Conservation (phyloP, 2,888 invertebrate species). For the Ormia ochracea region DNA sequence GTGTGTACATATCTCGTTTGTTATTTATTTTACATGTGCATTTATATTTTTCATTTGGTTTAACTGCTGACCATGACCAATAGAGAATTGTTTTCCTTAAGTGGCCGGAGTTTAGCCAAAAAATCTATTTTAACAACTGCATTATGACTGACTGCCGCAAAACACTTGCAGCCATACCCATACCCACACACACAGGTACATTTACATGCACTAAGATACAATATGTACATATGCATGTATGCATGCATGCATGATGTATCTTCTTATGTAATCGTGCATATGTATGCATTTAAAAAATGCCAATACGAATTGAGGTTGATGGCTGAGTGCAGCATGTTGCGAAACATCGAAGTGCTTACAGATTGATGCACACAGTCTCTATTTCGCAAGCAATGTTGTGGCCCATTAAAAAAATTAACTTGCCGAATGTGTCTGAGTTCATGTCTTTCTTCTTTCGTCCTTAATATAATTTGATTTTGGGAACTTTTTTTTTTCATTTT, state of each 20-base stretch:
- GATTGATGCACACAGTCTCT: background rate
- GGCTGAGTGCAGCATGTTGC: conserved; percentile 42
- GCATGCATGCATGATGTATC: no score
- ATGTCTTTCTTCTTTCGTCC: conserved; percentile 8
- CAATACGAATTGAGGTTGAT: conserved; percentile 53
- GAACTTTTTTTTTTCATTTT: conserved; percentile 51
- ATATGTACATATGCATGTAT: background rate
- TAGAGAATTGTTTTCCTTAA: conserved; percentile 39
- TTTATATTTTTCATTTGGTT: conserved; percentile 29
- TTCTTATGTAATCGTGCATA: no score
- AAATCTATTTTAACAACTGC: conserved; percentile 36
- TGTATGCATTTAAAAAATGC: no score
- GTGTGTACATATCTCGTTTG: no score
- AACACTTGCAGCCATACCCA: background rate
- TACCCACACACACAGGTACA: background rate
- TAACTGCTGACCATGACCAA: conserved; percentile 63
- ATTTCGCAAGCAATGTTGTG: conserved; percentile 6
- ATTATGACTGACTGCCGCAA: conserved; percentile 50
- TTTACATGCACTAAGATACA: no score
- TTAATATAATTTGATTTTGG: conserved; percentile 58
- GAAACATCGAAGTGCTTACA: background rate
- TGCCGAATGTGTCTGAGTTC: conserved; percentile 18
- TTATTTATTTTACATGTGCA: conserved; percentile 20
- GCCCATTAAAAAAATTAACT: conserved; percentile 24
- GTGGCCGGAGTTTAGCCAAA: conserved; percentile 32